Evolutionary conservation across 2,113 vertebrate species (phyloP).

Genomic region (Loxodonta africana): DNA sequence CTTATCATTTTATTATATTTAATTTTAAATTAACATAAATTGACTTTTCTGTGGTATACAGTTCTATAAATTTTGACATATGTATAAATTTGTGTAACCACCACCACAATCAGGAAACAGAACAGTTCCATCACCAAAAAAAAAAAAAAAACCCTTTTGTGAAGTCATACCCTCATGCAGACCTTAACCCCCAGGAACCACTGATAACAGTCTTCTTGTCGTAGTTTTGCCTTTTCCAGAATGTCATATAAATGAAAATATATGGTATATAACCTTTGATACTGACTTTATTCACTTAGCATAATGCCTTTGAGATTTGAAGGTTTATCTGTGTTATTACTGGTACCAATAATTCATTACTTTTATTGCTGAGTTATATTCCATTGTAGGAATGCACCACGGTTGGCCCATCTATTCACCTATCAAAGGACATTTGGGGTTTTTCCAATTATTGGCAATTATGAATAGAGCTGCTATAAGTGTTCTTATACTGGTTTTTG

Average conservation of each 20-base stretch:
- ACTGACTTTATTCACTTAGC: background rate
- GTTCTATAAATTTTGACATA: background rate
- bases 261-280: background rate
- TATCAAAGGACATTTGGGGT: background rate
- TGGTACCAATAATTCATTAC: background rate
- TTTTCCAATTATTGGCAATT: background rate
- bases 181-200: background rate
- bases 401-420: background rate
- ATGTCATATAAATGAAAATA: background rate
- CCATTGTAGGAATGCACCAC: background rate
- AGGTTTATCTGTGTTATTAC: background rate
- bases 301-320: background rate
- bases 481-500: background rate
- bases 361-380: background rate
- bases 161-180: background rate
- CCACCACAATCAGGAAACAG: background rate
- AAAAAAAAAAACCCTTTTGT: background rate
- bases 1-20: background rate
- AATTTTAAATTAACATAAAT: background rate
- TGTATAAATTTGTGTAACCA: background rate
- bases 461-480: background rate
- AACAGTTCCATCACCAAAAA: background rate
- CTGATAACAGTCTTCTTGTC: background rate
- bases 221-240: background rate
- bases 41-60: background rate